Evolutionary conservation across 2,888 invertebrate genomes (phyloP).

Genomic region (Beris chalybata): DNA sequence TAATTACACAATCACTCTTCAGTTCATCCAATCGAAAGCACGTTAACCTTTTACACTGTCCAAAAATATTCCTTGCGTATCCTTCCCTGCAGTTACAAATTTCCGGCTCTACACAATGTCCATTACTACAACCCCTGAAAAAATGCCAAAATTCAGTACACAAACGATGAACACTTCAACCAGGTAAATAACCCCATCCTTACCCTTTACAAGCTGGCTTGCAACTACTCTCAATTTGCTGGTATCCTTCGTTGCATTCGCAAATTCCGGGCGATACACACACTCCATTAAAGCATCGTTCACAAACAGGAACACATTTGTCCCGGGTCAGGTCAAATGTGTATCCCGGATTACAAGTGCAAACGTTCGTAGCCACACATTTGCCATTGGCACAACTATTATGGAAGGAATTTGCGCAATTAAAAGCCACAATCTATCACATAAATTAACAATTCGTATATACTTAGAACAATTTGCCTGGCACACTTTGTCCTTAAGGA

Average conservation of each 20-base stretch:
- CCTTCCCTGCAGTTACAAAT: constrained; percentile 52
- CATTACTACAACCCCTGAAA: constrained; percentile 46
- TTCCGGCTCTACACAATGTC: constrained; percentile 50
- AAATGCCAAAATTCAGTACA: background rate
- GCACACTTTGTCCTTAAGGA: constrained; percentile 38
- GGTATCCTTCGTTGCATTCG: constrained; percentile 43
- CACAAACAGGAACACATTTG: constrained; percentile 48
- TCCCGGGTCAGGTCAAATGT: constrained; percentile 35
- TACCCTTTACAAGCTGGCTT: constrained; percentile 39
- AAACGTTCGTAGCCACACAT: constrained; percentile 47
- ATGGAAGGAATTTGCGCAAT: background rate
- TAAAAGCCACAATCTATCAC: background rate
- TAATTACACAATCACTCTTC: constrained; percentile 17
- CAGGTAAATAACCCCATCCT: background rate
- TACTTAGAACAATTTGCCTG: constrained; percentile 23
- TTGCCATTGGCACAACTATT: constrained; percentile 48
- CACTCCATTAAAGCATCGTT: constrained; percentile 46
- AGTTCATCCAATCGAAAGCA: constrained; percentile 4
- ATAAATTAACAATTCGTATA: background rate
- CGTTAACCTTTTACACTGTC: constrained; percentile 3
- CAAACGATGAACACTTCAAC: constrained; percentile 41
- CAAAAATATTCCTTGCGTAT: constrained; percentile 38
- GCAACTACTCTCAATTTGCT: constrained; percentile 19
- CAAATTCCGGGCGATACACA: constrained; percentile 48
- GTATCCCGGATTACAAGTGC: constrained; percentile 42